Evolutionary conservation across 64 coral and sea anemone species (phyloP).

Genomic region (Montipora foliosa): DNA sequence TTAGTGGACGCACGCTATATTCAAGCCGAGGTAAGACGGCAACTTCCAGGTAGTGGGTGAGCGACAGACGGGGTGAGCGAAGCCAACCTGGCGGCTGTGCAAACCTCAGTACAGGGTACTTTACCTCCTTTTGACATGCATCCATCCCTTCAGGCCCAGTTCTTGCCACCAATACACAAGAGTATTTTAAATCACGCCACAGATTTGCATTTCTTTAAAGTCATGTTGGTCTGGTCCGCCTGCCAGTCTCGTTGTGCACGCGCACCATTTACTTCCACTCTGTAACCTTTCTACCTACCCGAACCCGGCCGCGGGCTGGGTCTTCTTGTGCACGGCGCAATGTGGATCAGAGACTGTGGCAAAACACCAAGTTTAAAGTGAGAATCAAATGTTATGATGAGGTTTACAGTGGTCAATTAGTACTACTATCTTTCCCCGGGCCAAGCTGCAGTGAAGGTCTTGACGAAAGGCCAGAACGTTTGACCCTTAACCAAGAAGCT

Average conservation of each 20-base stretch:
- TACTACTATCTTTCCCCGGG: too few species aligned
- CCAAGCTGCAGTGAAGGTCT: too few species aligned
- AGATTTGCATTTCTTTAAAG: constrained; percentile 73
- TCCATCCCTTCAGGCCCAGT: constrained; percentile 27
- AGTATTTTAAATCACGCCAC: constrained; percentile 82
- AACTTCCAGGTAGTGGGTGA: too few species aligned
- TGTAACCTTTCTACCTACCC: constrained; percentile 64
- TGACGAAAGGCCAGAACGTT: too few species aligned
- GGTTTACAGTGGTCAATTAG: too few species aligned
- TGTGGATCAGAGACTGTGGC: background rate
- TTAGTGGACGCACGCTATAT: too few species aligned
- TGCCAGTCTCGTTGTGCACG: constrained; percentile 36
- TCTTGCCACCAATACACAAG: constrained; percentile 70
- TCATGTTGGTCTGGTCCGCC: constrained; percentile 37
- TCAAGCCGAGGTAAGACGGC: too few species aligned
- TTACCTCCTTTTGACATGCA: constrained; percentile 16
- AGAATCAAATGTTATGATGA: background rate
- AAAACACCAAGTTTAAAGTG: background rate
- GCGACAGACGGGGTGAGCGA: too few species aligned
- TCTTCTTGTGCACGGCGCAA: background rate
- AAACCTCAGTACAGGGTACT: too few species aligned
- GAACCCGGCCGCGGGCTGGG: constrained; percentile 57
- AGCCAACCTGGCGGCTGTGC: too few species aligned
- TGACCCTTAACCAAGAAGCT: too few species aligned
- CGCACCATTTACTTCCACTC: constrained; percentile 78